These are phyloP conservation scores for Lysandra bellargus DNA, from an alignment of 2,888 invertebrate species.

Conservation along the genomic window DNA sequence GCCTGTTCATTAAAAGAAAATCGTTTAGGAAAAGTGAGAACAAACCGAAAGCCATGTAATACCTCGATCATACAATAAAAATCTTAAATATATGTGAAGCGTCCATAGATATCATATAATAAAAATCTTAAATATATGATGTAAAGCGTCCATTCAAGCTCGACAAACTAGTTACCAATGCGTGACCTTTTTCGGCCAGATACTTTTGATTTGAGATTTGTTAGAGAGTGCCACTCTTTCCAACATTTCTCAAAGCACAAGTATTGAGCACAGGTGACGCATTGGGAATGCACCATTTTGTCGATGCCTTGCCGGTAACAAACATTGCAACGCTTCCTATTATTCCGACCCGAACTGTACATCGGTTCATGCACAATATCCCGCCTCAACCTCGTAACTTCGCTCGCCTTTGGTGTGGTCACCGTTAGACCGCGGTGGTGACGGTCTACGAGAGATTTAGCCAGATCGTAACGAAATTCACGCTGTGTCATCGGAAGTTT, in stretches of 20 bases:
- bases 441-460: background rate
- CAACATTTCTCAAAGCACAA: background rate
- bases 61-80: no score
- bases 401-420: background rate
- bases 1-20: no score
- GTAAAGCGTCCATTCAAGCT: no score
- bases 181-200: background rate
- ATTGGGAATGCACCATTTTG: constrained; percentile 8
- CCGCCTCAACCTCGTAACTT: background rate
- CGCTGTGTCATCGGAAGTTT: background rate
- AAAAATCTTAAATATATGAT: no score
- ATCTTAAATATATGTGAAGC: no score
- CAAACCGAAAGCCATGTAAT: no score
- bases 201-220: background rate
- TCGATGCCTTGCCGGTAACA: background rate
- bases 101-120: no score
- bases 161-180: background rate
- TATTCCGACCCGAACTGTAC: background rate
- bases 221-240: background rate
- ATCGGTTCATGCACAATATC: background rate
- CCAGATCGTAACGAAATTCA: background rate
- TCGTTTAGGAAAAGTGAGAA: no score
- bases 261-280: background rate
- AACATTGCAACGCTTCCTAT: background rate
- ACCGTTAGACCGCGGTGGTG: background rate